Evolutionary conservation across 1,140 invertebrate genomes (phyloP), one percentile per base, ranked within the genome.

Genomic region (Chlorops oryzae): DNA sequence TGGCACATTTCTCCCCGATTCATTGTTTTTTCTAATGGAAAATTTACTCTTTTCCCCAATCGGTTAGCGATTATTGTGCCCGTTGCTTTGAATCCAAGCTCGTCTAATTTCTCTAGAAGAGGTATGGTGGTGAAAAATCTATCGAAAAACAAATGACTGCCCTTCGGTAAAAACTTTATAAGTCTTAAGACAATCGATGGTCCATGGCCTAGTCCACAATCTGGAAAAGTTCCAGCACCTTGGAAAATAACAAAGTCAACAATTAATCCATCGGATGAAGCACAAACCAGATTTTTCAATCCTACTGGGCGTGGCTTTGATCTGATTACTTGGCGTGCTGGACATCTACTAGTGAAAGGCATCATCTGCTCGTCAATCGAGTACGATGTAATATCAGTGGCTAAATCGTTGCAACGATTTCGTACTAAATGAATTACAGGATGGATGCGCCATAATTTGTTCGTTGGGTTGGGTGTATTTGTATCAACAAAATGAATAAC

Each of bases 351-450:
- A 18, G 46, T 32, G 38, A 59, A 59, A n/a, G 55, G 58, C 18
- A 63, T 59, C 54, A 63, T 59, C 51, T 63, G 57, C 45, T 63
- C 49, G 49, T 59, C 59, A 49, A 61, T 61, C 37, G 51, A 52
- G 28, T 52, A 57, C 27, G 20, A 21, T 7, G 18, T 35, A 20
- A 40, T 13, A 10, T 9, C 37, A 39, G 12, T 15, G 12, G 34
- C 47, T 12, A 43, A 13, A 2, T 49, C 23, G 25, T 43, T 43
- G 3, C 41, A 43, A 17, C 21, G 41, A 5, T 24, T 43, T 43
- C 23, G 23, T 25, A 43, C 21, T 23, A 23, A 7, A 21, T 3
- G 1, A 13, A 43, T 43, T 2, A 23, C 15, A n/a, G 21, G 41
- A 10, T 43, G 41, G 10, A 25, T 22, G 15, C 23, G 18, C 41